A percentile compares a stretch with the other conserved stretches of the same genome.
These are phyloP conservation scores for Pachypeltis micranthus DNA, from an alignment of 1,140 invertebrate genomes.

Conservation along the genomic window DNA sequence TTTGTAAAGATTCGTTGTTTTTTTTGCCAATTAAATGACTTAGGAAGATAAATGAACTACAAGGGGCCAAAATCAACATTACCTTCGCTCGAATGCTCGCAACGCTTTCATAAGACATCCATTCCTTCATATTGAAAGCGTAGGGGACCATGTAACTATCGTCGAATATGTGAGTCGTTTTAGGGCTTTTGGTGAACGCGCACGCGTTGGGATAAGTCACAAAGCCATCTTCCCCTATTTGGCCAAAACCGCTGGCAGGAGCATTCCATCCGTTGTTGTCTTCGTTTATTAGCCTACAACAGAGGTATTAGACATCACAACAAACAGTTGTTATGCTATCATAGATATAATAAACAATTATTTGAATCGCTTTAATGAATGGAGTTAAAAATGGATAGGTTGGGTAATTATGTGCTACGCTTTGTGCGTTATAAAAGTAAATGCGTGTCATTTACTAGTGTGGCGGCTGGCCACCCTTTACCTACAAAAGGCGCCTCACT, in stretches of 20 bases:
- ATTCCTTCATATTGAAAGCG: constrained; percentile 56
- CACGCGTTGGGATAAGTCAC: constrained; percentile 56
- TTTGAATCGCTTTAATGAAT: too few species aligned
- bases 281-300: constrained; percentile 51
- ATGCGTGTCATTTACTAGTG: too few species aligned
- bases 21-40: too few species aligned
- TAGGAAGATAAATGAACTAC: constrained; percentile 17
- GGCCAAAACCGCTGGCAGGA: constrained; percentile 54
- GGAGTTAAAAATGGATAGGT: too few species aligned
- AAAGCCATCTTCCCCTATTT: constrained; percentile 54
- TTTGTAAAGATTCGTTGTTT: too few species aligned
- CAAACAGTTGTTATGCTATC: too few species aligned
- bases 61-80: constrained; percentile 26
- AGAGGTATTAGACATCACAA: too few species aligned
- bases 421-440: too few species aligned
- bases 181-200: constrained; percentile 44
- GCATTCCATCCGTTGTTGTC: constrained; percentile 52
- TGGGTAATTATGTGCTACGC: too few species aligned
- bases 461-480: too few species aligned
- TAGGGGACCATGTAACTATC: constrained; percentile 63
- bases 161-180: constrained; percentile 45
- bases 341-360: too few species aligned
- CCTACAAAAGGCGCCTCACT: too few species aligned
- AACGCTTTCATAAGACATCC: constrained; percentile 79
- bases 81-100: constrained; percentile 62